Evolutionary conservation across 2,888 invertebrate species (phyloP).

Genomic region (Clostera curtula): DNA sequence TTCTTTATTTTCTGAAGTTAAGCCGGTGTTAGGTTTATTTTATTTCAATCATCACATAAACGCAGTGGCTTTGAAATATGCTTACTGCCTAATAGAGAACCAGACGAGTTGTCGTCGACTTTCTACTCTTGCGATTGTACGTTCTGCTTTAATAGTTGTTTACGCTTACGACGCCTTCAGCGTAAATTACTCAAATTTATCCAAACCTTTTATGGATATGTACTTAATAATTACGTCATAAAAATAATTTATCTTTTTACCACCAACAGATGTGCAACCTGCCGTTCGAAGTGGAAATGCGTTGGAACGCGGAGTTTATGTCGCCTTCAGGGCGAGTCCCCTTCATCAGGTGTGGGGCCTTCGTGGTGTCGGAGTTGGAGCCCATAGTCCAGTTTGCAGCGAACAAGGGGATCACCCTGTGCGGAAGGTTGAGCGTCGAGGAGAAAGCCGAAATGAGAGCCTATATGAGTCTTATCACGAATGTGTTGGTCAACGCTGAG

Average conservation of each 20-base stretch:
- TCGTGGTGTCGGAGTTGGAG: conserved; percentile 92
- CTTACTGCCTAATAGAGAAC: too few relatives aligned
- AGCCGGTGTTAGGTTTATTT: too few relatives aligned
- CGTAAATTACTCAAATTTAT: too few relatives aligned
- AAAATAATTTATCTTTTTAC: neutral
- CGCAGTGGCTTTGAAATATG: too few relatives aligned
- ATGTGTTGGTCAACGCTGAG: conserved; percentile 93
- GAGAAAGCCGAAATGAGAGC: conserved; percentile 95
- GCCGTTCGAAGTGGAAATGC: conserved; percentile 85
- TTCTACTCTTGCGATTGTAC: too few relatives aligned
- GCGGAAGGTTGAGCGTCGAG: conserved; percentile 79
- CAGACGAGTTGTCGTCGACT: too few relatives aligned
- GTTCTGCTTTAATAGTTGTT: too few relatives aligned
- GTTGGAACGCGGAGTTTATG: conserved; percentile 96
- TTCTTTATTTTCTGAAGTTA: too few relatives aligned
- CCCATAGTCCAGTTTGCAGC: conserved; percentile 92
- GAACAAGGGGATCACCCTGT: conserved; percentile 87
- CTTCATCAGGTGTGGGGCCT: conserved; percentile 92
- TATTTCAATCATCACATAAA: too few relatives aligned
- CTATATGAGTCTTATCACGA: conserved; percentile 92
- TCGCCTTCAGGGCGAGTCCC: conserved; percentile 96
- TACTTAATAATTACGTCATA: neutral
- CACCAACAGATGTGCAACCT: conserved; percentile 85
- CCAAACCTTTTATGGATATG: too few relatives aligned
- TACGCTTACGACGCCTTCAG: too few relatives aligned